phyloP scores from a whole-genome alignment of 2,888 invertebrate species.

The Andrena hattorfiana region DNA sequence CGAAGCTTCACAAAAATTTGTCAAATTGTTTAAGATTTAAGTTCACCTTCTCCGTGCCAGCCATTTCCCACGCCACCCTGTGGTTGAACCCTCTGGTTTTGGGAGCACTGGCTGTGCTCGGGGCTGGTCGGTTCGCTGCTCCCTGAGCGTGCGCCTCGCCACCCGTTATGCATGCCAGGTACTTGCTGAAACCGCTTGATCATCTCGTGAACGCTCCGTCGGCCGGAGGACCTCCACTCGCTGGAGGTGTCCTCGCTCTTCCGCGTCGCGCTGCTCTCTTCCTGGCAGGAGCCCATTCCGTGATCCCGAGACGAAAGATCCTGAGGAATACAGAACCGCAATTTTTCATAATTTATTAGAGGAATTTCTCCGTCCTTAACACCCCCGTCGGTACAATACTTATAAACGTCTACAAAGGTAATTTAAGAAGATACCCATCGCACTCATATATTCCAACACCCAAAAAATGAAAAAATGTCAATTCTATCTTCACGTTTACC shows the following conservation, averaged over 20 bases:
- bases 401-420: too few species aligned
- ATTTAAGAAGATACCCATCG: too few species aligned
- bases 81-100: conserved; percentile 76
- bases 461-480: too few species aligned
- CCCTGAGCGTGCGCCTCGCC: conserved; percentile 76
- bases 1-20: too few species aligned
- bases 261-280: conserved; percentile 66
- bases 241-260: conserved; percentile 72
- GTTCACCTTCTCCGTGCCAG: conserved; percentile 76
- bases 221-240: conserved; percentile 76
- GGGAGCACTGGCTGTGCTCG: conserved; percentile 76
- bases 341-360: neutral
- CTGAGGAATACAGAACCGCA: conserved; percentile 50
- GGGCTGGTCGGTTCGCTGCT: conserved; percentile 77
- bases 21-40: neutral
- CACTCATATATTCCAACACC: too few species aligned
- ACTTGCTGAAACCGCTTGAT: conserved; percentile 83
- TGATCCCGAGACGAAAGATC: conserved; percentile 72
- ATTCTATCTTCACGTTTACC: too few species aligned
- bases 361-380: neutral
- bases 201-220: conserved; percentile 83
- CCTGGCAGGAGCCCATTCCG: conserved; percentile 68
- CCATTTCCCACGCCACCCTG: conserved; percentile 76
- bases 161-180: conserved; percentile 79
- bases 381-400: too few species aligned